Percentiles rank a stretch among this genome's conserved stretches.
phyloP scores from a whole-genome alignment of 1,140 invertebrate genomes.

The Diploscapter pachys region DNA sequence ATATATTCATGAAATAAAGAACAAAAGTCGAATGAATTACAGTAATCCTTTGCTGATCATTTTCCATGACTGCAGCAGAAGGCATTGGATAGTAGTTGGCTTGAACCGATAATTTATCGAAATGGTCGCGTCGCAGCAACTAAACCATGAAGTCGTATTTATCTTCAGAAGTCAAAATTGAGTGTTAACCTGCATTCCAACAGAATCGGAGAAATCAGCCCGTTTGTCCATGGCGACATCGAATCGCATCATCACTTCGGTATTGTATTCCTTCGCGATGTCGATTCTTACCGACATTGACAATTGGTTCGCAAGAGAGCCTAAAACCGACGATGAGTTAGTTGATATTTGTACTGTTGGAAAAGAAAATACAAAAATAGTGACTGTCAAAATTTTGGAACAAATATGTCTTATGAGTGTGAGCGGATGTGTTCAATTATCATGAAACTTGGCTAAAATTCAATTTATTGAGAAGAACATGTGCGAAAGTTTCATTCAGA shows the following conservation, averaged over 20 bases:
- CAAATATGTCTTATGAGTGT: too few species aligned
- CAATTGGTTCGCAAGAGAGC: slow-evolving; percentile 22
- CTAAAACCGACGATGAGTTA: slow-evolving; percentile 17
- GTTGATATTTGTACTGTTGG: neutral
- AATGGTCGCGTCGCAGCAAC: slow-evolving; percentile 77
- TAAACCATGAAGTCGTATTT: slow-evolving; percentile 58
- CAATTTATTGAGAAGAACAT: too few species aligned
- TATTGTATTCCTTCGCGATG: slow-evolving; percentile 21
- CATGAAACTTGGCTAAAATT: too few species aligned
- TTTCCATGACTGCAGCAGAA: slow-evolving; percentile 79
- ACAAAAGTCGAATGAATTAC: slow-evolving; percentile 1
- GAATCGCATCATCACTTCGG: slow-evolving; percentile 20
- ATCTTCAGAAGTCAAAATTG: too few species aligned
- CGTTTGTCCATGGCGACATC: slow-evolving; percentile 2
- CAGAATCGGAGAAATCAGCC: slow-evolving; percentile 19
- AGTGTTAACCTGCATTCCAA: slow-evolving; percentile 25
- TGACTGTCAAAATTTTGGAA: too few species aligned
- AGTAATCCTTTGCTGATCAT: slow-evolving; percentile 70
- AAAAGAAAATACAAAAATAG: too few species aligned
- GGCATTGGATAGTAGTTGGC: slow-evolving; percentile 92
- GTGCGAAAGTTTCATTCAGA: too few species aligned
- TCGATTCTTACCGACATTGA: slow-evolving; percentile 22
- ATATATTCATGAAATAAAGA: neutral
- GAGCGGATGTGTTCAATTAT: too few species aligned
- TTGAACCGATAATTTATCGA: slow-evolving; percentile 81